Conservation (phyloP, 2,797 vertebrate species). For the Halcyon smyrnensis region DNA sequence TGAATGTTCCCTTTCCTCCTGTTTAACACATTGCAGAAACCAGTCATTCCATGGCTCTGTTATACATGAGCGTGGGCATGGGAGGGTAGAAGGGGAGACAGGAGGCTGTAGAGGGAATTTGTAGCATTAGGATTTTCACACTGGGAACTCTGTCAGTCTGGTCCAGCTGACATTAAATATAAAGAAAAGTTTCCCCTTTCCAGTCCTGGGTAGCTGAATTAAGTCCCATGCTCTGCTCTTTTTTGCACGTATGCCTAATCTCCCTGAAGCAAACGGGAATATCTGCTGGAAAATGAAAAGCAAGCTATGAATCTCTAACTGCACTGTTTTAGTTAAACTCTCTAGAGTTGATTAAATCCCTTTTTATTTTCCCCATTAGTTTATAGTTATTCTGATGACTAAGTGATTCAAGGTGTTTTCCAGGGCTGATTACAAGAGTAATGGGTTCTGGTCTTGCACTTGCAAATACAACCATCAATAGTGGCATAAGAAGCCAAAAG, state of each 20-base stretch:
- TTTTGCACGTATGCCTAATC: neutral
- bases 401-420: conserved; percentile 13
- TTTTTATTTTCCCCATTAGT: neutral
- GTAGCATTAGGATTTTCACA: neutral
- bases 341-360: neutral
- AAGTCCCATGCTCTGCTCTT: neutral
- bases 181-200: neutral
- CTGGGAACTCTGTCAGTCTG: neutral
- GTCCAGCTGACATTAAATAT: neutral
- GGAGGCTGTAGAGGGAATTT: neutral
- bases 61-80: neutral
- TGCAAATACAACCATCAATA: neutral
- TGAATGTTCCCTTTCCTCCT: conserved; percentile 65
- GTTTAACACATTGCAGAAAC: conserved; percentile 35
- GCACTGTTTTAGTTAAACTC: neutral
- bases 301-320: neutral
- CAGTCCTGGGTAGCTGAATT: neutral
- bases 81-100: neutral
- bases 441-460: neutral
- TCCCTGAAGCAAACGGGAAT: neutral
- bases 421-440: neutral
- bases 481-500: neutral
- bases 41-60: neutral
- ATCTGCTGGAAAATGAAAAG: neutral
- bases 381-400: neutral